Base-by-base conservation (phyloP, 1,140 invertebrate species). In the Vanessa atalanta region DNA sequence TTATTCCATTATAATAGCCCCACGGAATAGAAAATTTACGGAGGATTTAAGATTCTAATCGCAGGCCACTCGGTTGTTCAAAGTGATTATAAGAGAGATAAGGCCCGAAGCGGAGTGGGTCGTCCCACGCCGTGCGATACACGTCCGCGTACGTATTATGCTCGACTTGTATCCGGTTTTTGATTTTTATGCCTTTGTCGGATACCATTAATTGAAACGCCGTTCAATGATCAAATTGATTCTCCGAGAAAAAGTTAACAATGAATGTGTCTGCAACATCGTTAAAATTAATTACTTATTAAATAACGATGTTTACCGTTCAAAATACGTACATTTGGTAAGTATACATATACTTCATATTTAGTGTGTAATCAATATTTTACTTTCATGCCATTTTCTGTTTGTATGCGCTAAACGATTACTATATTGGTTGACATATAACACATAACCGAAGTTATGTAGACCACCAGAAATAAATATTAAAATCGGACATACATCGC, bases 31-130 rank as follows among this genome's bases (percentile, higher is more conserved):
- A 89, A 89, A 89, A 91, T 92, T 91, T 90, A 90, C 87, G 82
- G 84, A 87, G 89, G 90, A 87, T 90, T 88, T 89, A 84, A 90
- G 89, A 90, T 91, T 83, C 77, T 89, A 87, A 92, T 92, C 90
- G 84, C 65, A 82, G 83, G 81, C 83, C 88, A 87, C 82, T 90
- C 86, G 90, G 86, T 86, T 85, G 90, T 92, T 92, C 89, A 92
- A 91, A 91, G 89, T 89, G 90, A 91, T 91, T 89, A 87, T 86
- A 80, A 73, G 70, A 60, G 72, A 87, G 89, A 91, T 91, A 92
- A 87, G 83, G 77, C 79, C 83, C 81, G 73, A 75, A 83, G 86
- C 81, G 77, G 78, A 83, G 83, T 81, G 80, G 83, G 79, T 81
- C 84, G 88, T 84, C 88, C 88, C 83, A 89, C 88, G 83, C 70